These are phyloP conservation scores for Polypterus bichir DNA, from an alignment of 2,113 vertebrate species.

Conservation along the genomic window DNA sequence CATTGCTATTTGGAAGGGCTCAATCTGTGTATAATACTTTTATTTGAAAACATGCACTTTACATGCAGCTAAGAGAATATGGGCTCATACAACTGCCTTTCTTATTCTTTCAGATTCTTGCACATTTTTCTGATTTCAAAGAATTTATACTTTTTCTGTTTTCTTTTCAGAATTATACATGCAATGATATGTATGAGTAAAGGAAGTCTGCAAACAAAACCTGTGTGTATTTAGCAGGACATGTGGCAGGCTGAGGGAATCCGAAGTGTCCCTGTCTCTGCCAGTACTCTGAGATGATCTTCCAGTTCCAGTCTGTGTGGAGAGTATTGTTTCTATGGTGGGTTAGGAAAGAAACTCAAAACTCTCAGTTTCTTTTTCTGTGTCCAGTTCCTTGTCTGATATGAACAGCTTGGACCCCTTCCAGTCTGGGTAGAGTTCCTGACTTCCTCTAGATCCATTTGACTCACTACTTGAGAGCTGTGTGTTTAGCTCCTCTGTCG, in stretches of 20 bases:
- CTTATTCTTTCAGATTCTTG: slow-evolving; percentile 44
- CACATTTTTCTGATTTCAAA: slow-evolving; percentile 2
- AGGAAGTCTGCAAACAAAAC: slow-evolving; percentile 56
- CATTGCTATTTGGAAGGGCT: slow-evolving; percentile 26
- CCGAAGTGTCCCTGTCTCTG: slow-evolving; percentile 54
- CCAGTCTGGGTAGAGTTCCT: slow-evolving; percentile 68
- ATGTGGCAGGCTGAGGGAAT: slow-evolving; percentile 71
- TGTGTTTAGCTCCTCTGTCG: slow-evolving; percentile 55
- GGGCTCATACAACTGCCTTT: slow-evolving; percentile 39
- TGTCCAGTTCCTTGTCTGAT: slow-evolving; percentile 71
- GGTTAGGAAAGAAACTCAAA: slow-evolving; percentile 58
- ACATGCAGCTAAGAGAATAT: slow-evolving; percentile 63
- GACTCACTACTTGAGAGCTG: slow-evolving; percentile 69
- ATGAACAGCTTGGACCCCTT: slow-evolving; percentile 85
- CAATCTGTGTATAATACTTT: slow-evolving; percentile 39
- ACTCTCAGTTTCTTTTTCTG: slow-evolving; percentile 51
- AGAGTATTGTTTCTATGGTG: slow-evolving; percentile 47
- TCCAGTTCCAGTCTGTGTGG: slow-evolving; percentile 67
- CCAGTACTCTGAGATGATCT: slow-evolving; percentile 60
- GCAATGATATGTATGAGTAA: slow-evolving; percentile 67
- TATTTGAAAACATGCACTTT: slow-evolving; percentile 65
- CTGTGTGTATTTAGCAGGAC: slow-evolving; percentile 70
- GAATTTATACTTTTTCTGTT: slow-evolving; percentile 8
- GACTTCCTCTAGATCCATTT: slow-evolving; percentile 57
- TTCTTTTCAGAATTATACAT: slow-evolving; percentile 58